Percentiles rank a stretch among this genome's conserved stretches.
These are phyloP conservation scores for Lipophrys pholis DNA, from an alignment of 2,113 vertebrate species.

Conservation along the genomic window DNA sequence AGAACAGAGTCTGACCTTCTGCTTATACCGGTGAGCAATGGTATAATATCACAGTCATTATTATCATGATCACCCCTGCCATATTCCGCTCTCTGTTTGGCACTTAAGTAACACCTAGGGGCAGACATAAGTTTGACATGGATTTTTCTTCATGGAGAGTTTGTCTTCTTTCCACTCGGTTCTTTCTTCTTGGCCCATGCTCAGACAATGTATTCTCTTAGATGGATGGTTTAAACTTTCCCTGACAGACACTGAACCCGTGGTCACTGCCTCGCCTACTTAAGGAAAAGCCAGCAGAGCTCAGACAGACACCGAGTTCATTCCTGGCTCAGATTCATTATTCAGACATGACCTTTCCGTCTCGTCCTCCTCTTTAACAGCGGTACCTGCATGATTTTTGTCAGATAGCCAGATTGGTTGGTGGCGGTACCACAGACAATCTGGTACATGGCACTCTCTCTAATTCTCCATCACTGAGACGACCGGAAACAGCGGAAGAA, in stretches of 20 bases:
- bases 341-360: conserved; percentile 65
- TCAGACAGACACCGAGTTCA: conserved; percentile 22
- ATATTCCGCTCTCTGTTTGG: conserved; percentile 23
- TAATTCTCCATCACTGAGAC: conserved; percentile 50
- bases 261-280: conserved; percentile 16
- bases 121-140: neutral
- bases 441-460: conserved; percentile 29
- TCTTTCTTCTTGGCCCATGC: neutral
- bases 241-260: conserved; percentile 16
- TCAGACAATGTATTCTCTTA: neutral
- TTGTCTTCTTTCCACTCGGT: neutral
- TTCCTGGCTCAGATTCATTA: conserved; percentile 56
- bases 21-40: conserved; percentile 42
- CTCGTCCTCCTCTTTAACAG: conserved; percentile 37
- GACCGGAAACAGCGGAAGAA: conserved; percentile 33
- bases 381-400: conserved; percentile 47
- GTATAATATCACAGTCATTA: conserved; percentile 36
- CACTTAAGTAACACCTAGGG: neutral
- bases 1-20: conserved; percentile 59
- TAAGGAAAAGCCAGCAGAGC: conserved; percentile 13
- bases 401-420: conserved; percentile 20
- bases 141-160: neutral
- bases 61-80: neutral
- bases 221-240: conserved; percentile 8
- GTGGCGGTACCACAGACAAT: conserved; percentile 46